phyloP scores from a whole-genome alignment of 2,888 invertebrate species.

The Euplagia quadripunctaria region DNA sequence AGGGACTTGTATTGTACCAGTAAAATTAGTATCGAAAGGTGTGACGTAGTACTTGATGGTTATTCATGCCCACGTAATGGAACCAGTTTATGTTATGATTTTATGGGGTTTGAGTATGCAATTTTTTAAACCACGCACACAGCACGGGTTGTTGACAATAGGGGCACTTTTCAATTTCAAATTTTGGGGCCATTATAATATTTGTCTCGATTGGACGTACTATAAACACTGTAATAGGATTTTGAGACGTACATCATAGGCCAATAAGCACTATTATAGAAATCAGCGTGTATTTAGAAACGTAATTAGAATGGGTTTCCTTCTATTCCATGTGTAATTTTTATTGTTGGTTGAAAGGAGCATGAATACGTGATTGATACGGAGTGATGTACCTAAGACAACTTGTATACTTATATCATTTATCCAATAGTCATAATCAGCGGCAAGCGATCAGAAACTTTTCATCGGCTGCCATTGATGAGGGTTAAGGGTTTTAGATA shows the following conservation, averaged over 20 bases:
- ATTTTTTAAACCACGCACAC: constrained; percentile 58
- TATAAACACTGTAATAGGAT: not conserved
- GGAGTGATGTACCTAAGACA: too few species aligned
- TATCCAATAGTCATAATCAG: too few species aligned
- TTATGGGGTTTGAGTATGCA: constrained; percentile 71
- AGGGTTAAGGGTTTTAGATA: too few species aligned
- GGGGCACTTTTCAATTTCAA: constrained; percentile 30
- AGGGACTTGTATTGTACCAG: constrained; percentile 77
- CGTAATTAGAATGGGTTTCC: not conserved
- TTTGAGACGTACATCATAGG: not conserved
- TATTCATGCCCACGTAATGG: constrained; percentile 77
- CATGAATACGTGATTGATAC: too few species aligned
- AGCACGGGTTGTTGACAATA: constrained; percentile 62
- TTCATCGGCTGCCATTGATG: too few species aligned
- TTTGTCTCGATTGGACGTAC: not conserved
- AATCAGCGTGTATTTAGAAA: not conserved
- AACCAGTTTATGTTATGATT: constrained; percentile 74
- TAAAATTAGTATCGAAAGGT: constrained; percentile 84
- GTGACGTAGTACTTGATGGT: constrained; percentile 75
- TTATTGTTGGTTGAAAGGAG: too few species aligned
- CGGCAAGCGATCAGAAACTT: too few species aligned
- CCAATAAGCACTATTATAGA: too few species aligned
- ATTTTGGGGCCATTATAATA: constrained; percentile 34
- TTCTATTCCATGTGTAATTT: not conserved
- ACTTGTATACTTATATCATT: too few species aligned